Conservation (phyloP, 2,888 invertebrate species). For the Malthinus flaveolus region DNA sequence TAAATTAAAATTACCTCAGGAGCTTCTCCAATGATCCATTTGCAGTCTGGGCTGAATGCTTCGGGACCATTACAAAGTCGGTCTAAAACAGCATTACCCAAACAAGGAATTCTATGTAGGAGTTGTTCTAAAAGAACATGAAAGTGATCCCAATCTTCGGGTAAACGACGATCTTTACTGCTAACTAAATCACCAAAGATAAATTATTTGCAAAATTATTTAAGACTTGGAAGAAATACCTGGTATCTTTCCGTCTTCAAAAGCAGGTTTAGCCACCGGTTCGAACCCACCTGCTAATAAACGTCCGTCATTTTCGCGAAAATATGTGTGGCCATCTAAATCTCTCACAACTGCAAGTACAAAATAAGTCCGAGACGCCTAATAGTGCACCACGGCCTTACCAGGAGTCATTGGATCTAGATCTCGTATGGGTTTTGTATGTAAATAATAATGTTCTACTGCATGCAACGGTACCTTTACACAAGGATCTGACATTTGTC, state of each 20-base stretch:
- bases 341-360: slow-evolving; percentile 74
- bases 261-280: slow-evolving; percentile 86
- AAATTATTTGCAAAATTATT: not conserved
- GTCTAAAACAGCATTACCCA: slow-evolving; percentile 75
- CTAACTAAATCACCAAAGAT: slow-evolving; percentile 53
- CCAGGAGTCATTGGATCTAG: slow-evolving; percentile 82
- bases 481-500: slow-evolving; percentile 79
- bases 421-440: slow-evolving; percentile 79
- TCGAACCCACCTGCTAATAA: slow-evolving; percentile 91
- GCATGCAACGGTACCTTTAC: slow-evolving; percentile 90
- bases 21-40: slow-evolving; percentile 92
- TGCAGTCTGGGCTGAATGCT: slow-evolving; percentile 95
- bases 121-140: slow-evolving; percentile 85
- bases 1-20: slow-evolving; percentile 70
- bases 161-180: slow-evolving; percentile 67
- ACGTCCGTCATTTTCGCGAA: slow-evolving; percentile 82
- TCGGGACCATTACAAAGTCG: slow-evolving; percentile 88
- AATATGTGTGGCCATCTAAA: slow-evolving; percentile 84
- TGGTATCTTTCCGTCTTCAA: slow-evolving; percentile 74
- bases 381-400: slow-evolving; percentile 42
- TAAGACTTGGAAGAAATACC: slow-evolving; percentile 46
- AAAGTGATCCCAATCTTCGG: slow-evolving; percentile 97
- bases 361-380: not conserved
- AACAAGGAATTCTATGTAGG: slow-evolving; percentile 78
- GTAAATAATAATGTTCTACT: slow-evolving; percentile 91